Conservation (phyloP, 2,888 invertebrate species). For the Pseudococcus longispinus region DNA sequence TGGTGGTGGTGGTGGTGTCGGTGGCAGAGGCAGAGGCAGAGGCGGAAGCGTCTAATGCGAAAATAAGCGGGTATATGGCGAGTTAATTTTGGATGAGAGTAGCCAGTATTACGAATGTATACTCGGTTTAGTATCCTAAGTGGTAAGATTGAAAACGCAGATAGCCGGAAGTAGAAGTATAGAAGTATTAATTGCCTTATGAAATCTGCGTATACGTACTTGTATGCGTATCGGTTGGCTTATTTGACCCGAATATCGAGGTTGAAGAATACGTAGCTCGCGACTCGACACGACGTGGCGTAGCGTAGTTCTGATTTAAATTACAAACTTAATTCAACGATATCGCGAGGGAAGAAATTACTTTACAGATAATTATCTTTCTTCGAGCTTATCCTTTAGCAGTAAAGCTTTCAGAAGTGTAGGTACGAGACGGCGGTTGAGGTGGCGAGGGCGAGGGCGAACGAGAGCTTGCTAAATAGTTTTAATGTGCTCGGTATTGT, state of each 20-base stretch:
- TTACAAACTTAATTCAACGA: background rate
- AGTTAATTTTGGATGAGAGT: too few species aligned
- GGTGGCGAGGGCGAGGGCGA: background rate
- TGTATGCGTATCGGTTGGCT: background rate
- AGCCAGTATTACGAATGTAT: too few species aligned
- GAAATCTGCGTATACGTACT: background rate
- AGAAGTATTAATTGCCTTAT: background rate
- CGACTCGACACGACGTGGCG: background rate
- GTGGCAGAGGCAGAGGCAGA: too few species aligned
- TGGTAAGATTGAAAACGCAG: background rate
- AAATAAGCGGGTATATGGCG: too few species aligned
- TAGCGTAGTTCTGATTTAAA: background rate
- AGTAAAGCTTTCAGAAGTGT: slow-evolving; percentile 2
- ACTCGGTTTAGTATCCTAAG: background rate
- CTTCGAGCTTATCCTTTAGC: slow-evolving; percentile 15
- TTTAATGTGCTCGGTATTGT: background rate
- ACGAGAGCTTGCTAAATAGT: slow-evolving; percentile 4
- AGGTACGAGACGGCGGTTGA: background rate
- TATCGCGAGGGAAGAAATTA: background rate
- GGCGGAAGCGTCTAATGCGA: too few species aligned
- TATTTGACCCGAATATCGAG: background rate
- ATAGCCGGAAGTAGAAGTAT: background rate
- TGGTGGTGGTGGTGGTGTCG: too few species aligned
- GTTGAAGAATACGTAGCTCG: background rate
- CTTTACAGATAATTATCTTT: slow-evolving; percentile 26